These are phyloP conservation scores for Planococcus citri DNA, from an alignment of 1,140 invertebrate species.

Conservation along the genomic window DNA sequence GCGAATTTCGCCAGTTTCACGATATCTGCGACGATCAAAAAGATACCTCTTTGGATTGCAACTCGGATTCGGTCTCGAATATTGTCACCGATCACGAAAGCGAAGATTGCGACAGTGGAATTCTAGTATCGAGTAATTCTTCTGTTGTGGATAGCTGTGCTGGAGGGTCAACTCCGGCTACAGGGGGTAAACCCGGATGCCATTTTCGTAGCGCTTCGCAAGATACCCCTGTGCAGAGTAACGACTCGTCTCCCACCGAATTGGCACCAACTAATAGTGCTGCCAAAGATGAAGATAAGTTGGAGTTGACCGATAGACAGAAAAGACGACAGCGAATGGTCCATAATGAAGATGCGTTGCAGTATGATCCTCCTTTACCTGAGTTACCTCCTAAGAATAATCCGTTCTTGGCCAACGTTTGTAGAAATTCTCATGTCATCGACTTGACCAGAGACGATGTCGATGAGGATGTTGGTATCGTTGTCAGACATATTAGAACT, in stretches of 20 bases:
- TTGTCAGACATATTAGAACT: conserved; percentile 58
- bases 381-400: conserved; percentile 23
- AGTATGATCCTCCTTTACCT: conserved; percentile 21
- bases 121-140: conserved; percentile 53
- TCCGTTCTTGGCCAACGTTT: conserved; percentile 28
- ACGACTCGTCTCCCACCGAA: not conserved
- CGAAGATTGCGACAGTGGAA: conserved; percentile 61
- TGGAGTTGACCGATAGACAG: conserved; percentile 23
- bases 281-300: conserved; percentile 20
- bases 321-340: conserved; percentile 19
- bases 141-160: conserved; percentile 50
- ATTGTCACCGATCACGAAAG: not conserved
- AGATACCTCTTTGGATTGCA: conserved; percentile 9
- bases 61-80: not conserved
- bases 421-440: conserved; percentile 42
- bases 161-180: conserved; percentile 31
- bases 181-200: conserved; percentile 29
- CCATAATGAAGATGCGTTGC: not conserved
- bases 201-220: conserved; percentile 23
- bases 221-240: conserved; percentile 5
- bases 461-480: conserved; percentile 64
- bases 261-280: conserved; percentile 19
- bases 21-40: conserved; percentile 39
- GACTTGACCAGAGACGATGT: conserved; percentile 50
- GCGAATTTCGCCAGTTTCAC: conserved; percentile 52